Conservation (phyloP, 2,888 invertebrate species). For the Rhagonycha fulva region DNA sequence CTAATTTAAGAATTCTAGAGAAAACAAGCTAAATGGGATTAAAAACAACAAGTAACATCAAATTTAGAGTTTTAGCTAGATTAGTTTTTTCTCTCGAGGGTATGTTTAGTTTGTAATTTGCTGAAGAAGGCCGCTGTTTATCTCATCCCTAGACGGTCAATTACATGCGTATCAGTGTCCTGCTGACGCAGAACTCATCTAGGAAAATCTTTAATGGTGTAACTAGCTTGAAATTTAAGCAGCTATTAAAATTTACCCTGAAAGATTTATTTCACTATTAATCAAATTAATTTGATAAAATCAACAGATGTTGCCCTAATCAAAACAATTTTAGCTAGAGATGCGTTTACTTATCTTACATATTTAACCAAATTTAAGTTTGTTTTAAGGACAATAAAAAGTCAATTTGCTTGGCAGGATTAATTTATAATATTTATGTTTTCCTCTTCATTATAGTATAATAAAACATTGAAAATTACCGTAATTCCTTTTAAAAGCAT, state of each 20-base stretch:
- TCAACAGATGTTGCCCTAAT: not conserved
- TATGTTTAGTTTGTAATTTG: slow-evolving; percentile 31
- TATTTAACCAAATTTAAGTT: not conserved
- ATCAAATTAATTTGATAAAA: not conserved
- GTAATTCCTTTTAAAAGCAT: not conserved
- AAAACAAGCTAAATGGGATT: slow-evolving; percentile 5
- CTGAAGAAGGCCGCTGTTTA: slow-evolving; percentile 34
- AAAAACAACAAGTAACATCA: slow-evolving; percentile 14
- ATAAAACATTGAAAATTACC: not conserved
- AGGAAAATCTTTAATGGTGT: slow-evolving; percentile 23
- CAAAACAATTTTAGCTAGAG: not conserved
- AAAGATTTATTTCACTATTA: not conserved
- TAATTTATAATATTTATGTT: not conserved
- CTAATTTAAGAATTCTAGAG: slow-evolving; percentile 7
- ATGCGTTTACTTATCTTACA: not conserved
- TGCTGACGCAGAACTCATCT: slow-evolving; percentile 37
- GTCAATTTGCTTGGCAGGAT: not conserved
- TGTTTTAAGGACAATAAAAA: not conserved
- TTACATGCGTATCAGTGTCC: slow-evolving; percentile 39
- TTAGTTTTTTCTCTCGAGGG: slow-evolving; percentile 33
- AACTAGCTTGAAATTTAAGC: slow-evolving; percentile 6
- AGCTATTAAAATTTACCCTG: not conserved
- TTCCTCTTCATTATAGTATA: too few species aligned
- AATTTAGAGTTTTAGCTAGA: slow-evolving; percentile 34
- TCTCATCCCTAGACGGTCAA: slow-evolving; percentile 38